These are phyloP conservation scores for Lepidiolamprologus cunningtoni DNA, from an alignment of 2,113 vertebrate species.

Conservation along the genomic window DNA sequence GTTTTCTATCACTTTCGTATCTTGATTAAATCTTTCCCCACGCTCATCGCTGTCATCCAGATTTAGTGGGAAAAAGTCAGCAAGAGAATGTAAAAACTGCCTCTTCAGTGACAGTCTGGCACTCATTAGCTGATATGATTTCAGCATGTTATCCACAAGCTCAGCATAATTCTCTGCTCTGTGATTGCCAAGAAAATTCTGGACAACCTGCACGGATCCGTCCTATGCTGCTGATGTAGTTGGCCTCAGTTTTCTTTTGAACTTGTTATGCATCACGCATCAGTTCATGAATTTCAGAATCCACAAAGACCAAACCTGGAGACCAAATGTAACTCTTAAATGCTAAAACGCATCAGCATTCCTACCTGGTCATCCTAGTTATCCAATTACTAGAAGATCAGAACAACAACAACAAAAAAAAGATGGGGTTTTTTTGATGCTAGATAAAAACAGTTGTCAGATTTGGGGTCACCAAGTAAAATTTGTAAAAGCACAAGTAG, in stretches of 20 bases:
- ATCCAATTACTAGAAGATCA: background rate
- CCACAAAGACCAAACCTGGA: background rate
- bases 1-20: background rate
- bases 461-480: background rate
- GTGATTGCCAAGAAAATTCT: background rate
- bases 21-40: background rate
- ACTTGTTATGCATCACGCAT: background rate
- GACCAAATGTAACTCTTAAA: background rate
- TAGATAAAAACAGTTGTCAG: background rate
- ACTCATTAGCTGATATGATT: background rate
- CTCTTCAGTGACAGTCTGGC: background rate
- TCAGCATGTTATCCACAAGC: background rate
- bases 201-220: background rate
- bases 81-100: background rate
- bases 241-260: background rate
- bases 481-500: background rate
- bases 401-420: background rate
- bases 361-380: background rate
- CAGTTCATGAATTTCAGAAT: background rate
- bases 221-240: background rate
- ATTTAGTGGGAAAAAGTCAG: background rate
- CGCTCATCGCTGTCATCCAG: background rate
- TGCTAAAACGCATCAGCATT: background rate
- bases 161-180: background rate
- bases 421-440: rapidly evolving